Base-by-base conservation (phyloP, 2,888 invertebrate species). In the Hedychridium roseum region DNA sequence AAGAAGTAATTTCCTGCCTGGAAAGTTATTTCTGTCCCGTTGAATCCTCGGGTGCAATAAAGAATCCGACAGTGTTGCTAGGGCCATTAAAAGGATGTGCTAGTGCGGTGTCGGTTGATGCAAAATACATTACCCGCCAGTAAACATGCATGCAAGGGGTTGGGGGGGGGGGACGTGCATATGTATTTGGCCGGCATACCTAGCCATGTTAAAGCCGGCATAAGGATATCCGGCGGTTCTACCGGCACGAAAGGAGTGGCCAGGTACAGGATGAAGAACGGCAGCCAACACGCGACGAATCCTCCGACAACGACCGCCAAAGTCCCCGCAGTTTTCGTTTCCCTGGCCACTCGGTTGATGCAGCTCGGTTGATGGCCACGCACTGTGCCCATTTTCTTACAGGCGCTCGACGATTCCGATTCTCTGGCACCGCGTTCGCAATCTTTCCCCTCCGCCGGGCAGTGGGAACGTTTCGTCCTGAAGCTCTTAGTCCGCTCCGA, bases 301-400 rank as follows among this genome's bases (percentile, higher is more conserved):
- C 92, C 92, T 0, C 93, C 93, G 0, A 94, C 91, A 0, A 94
- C 93, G 3, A 93, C 86, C 54, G 92, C 92, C 38, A 94, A 76
- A 0, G 93, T 93, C 71, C 92, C 92, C 2, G 92, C 92, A 0
- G 94, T 93, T 80, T 94, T 94, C 2, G 90, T 91, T 73, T 94
- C 94, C 38, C 92, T 82, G 40, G 90, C 83, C 46, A 82, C 71
- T 53, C 70, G 64, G 62, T 73, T 76, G 45, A 74, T 75, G 50
- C 73, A 70, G 45, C 75, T 75, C 40, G 73, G 74, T 38, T 73
- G 73, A 47, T 71, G 73, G 16, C 66, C 60, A 1, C 70, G 67
- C 12, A 64, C 41, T 3, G 64, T 68, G n/a, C 54, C 54, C 2
- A 66, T 27, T 45, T 57, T 63, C 41, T 61, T 63, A 34, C 57